Conservation (phyloP, 2,888 invertebrate species). For the Ichneumon xanthorius region DNA sequence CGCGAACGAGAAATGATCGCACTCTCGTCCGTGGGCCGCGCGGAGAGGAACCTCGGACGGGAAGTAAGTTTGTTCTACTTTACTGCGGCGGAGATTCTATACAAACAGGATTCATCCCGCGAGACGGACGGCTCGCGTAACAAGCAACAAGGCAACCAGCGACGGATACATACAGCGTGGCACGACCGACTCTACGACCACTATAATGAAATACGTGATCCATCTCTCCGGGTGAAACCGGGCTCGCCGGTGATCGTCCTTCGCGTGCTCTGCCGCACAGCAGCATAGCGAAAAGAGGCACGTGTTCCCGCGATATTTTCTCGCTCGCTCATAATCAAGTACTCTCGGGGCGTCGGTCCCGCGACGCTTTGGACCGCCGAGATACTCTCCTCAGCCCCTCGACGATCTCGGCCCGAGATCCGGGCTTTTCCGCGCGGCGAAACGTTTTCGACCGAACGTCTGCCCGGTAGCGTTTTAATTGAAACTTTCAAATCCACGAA, state of each 20-base stretch:
- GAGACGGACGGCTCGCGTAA: conserved; percentile 61
- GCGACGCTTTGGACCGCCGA: conserved; percentile 18
- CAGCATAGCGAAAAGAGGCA: conserved; percentile 43
- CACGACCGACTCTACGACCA: conserved; percentile 32
- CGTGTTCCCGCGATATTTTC: conserved; percentile 51
- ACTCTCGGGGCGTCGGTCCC: conserved; percentile 33
- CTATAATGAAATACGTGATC: conserved; percentile 82
- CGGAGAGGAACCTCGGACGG: conserved; percentile 38
- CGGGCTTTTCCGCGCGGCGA: background rate
- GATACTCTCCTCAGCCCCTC: conserved; percentile 25
- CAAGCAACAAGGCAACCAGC: conserved; percentile 59
- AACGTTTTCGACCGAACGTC: conserved; percentile 17
- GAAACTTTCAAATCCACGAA: conserved; percentile 78
- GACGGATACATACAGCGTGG: conserved; percentile 61
- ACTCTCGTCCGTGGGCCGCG: background rate
- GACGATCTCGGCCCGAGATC: background rate
- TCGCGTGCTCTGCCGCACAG: background rate
- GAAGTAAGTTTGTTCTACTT: conserved; percentile 69
- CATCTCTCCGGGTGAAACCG: conserved; percentile 77
- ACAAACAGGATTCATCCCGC: conserved; percentile 65
- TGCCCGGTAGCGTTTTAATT: conserved; percentile 66
- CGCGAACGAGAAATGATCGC: conserved; percentile 47
- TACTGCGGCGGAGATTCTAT: conserved; percentile 55
- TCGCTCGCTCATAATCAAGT: conserved; percentile 39
- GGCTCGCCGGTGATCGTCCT: conserved; percentile 34